phyloP scores from a whole-genome alignment of 53 echinoderm and acorn worm species.

The Actinopyga echinites region DNA sequence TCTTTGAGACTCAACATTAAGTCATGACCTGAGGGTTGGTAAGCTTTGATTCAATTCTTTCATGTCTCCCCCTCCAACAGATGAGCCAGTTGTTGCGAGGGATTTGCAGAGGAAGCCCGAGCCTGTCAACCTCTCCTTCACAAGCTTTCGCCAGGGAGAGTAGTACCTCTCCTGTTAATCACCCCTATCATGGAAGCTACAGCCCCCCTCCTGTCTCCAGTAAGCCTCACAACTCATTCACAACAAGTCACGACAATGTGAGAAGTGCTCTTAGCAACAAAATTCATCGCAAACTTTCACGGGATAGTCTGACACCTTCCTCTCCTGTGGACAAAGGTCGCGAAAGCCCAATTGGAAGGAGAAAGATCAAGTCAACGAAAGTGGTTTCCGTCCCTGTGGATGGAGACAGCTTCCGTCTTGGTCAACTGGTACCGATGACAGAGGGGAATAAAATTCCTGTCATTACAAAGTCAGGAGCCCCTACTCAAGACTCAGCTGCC shows the following conservation, averaged over 20 bases:
- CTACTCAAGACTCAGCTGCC: neutral
- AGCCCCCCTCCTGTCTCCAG: slow-evolving; percentile 10
- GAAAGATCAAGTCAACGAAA: slow-evolving; percentile 1
- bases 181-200: slow-evolving; percentile 44
- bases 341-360: neutral
- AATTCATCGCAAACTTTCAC: slow-evolving; percentile 33
- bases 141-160: neutral
- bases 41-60: no score
- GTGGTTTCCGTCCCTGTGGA: slow-evolving; percentile 23
- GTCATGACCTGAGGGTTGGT: no score
- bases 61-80: slow-evolving; percentile 47
- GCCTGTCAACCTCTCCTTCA: slow-evolving; percentile 8
- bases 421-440: neutral
- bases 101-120: slow-evolving; percentile 62
- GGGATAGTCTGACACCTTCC: slow-evolving; percentile 1
- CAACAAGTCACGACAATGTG: slow-evolving; percentile 21
- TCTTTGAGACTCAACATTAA: no score
- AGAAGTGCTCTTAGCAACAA: slow-evolving; percentile 38
- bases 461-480: slow-evolving; percentile 7
- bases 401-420: slow-evolving; percentile 19
- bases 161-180: slow-evolving; percentile 18
- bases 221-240: neutral
- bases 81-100: slow-evolving; percentile 79
- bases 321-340: slow-evolving; percentile 1
- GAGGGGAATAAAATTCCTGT: slow-evolving; percentile 23